phyloP scores from a whole-genome alignment of 2,888 invertebrate species.

The Drosophila emarginata region DNA sequence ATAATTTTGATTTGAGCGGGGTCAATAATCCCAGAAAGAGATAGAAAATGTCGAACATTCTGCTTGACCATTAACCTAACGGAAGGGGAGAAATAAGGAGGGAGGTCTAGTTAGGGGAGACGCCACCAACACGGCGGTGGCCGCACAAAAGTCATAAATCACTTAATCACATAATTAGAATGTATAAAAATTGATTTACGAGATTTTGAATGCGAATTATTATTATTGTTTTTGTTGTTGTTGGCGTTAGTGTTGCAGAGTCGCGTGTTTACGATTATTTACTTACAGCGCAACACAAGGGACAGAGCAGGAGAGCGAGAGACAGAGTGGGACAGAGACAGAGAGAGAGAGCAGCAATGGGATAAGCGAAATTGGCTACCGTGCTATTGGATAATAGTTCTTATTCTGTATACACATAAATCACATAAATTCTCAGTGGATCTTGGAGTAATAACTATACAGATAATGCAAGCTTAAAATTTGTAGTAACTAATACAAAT shows the following conservation, averaged over 20 bases:
- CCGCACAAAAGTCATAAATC: constrained; percentile 68
- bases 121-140: constrained; percentile 33
- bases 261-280: constrained; percentile 74
- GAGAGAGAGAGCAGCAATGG: background rate
- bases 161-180: constrained; percentile 78
- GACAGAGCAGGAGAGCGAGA: no score
- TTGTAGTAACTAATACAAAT: background rate
- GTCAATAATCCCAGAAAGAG: constrained; percentile 12
- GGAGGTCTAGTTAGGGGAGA: constrained; percentile 5
- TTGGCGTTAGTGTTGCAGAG: constrained; percentile 44
- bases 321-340: background rate
- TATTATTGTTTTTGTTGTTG: constrained; percentile 24
- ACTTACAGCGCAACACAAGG: constrained; percentile 39
- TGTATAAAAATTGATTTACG: constrained; percentile 78
- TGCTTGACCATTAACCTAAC: constrained; percentile 57
- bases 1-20: background rate
- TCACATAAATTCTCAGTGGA: background rate
- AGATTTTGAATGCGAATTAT: constrained; percentile 69
- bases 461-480: background rate
- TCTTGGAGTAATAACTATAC: background rate
- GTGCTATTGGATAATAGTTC: constrained; percentile 42
- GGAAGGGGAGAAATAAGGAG: background rate
- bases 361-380: constrained; percentile 7
- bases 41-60: constrained; percentile 27
- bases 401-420: background rate